Conservation (phyloP, 2,113 vertebrate genomes). For the Danio rerio region DNA sequence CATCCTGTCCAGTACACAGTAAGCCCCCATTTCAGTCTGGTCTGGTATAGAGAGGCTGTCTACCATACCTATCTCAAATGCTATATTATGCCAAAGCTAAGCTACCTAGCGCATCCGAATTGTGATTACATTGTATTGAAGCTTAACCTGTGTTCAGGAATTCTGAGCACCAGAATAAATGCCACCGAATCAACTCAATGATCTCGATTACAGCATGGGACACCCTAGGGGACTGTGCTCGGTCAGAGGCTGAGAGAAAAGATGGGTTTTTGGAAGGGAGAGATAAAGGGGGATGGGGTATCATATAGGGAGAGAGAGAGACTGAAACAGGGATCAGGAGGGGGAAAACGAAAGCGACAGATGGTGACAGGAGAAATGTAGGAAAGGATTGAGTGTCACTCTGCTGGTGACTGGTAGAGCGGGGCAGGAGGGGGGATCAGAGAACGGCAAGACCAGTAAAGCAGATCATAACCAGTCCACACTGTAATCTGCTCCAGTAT, state of each 20-base stretch:
- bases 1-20: neutral
- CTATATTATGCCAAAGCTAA: neutral
- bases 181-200: conserved; percentile 6
- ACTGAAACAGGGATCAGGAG: conserved; percentile 58
- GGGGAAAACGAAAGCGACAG: conserved; percentile 56
- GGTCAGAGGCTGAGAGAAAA: conserved; percentile 29
- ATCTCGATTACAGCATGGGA: conserved; percentile 18
- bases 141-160: conserved; percentile 5
- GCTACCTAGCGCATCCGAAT: neutral
- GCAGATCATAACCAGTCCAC: conserved; percentile 32
- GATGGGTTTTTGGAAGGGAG: conserved; percentile 11
- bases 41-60: conserved; percentile 18
- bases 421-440: conserved; percentile 25
- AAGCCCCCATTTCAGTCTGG: conserved; percentile 8
- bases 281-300: conserved; percentile 51
- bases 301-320: conserved; percentile 14
- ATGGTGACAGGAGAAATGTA: conserved; percentile 37
- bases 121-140: neutral
- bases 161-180: neutral
- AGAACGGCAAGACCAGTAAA: conserved; percentile 30
- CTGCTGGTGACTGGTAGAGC: conserved; percentile 42
- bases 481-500: conserved; percentile 17
- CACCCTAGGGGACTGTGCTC: neutral
- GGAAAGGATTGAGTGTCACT: conserved; percentile 63
- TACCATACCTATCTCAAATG: neutral